Conservation (phyloP, 37 sponge, comb jelly and placozoan genomes). For the Chondrosia reniformis region DNA sequence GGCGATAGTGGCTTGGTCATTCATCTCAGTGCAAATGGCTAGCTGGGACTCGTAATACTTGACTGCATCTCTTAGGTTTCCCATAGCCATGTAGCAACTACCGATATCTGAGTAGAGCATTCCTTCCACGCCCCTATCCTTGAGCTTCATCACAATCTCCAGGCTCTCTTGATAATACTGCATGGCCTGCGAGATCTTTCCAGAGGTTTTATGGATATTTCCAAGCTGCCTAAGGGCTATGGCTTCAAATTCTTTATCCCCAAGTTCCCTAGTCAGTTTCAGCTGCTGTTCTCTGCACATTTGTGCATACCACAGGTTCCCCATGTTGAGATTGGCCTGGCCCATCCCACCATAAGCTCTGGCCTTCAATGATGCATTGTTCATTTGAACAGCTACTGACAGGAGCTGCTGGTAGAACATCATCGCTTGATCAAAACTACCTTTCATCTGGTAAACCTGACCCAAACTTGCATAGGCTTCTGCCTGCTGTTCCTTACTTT, state of each 20-base stretch:
- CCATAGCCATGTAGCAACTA: conserved; percentile 80
- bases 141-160: conserved; percentile 48
- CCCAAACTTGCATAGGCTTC: conserved; percentile 79
- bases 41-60: conserved; percentile 67
- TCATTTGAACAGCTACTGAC: conserved; percentile 70
- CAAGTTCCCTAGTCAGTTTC: conserved; percentile 62
- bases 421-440: conserved; percentile 73
- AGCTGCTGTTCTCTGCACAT: conserved; percentile 86
- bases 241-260: conserved; percentile 47
- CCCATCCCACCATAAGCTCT: conserved; percentile 92
- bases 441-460: conserved; percentile 46
- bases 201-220: conserved; percentile 67
- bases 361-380: conserved; percentile 74
- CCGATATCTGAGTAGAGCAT: conserved; percentile 86
- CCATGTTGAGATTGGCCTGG: conserved; percentile 74
- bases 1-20: conserved; percentile 58
- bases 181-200: conserved; percentile 84
- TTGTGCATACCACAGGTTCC: conserved; percentile 76
- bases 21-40: conserved; percentile 49
- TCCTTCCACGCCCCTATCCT: conserved; percentile 78
- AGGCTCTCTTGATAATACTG: conserved; percentile 69
- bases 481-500: conserved; percentile 74
- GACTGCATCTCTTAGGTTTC: conserved; percentile 82
- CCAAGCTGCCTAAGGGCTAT: conserved; percentile 71
- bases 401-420: conserved; percentile 85